Percentiles rank a stretch among this genome's conserved stretches.
Evolutionary conservation across 2,797 vertebrate genomes (phyloP).

Genomic region (Chiloscyllium punctatum): DNA sequence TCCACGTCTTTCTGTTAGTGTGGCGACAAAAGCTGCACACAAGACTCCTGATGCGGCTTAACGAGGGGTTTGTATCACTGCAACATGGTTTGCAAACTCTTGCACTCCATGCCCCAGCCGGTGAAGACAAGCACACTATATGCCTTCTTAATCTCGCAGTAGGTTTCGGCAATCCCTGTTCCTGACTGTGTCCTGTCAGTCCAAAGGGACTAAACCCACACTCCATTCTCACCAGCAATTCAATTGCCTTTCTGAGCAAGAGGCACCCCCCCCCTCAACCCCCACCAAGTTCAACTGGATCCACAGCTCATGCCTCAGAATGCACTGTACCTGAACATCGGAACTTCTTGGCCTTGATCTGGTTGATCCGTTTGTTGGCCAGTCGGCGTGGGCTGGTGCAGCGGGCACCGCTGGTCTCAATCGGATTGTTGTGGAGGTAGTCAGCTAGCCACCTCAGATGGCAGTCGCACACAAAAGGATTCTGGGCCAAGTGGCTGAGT

Average conservation of each 20-base stretch:
- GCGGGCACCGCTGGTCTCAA: conserved; percentile 98
- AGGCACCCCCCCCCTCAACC: no score
- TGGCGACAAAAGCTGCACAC: no score
- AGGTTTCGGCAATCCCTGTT: background rate
- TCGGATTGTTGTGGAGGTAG: conserved; percentile 96
- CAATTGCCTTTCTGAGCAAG: no score
- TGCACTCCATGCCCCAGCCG: no score
- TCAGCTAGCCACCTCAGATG: conserved; percentile 98
- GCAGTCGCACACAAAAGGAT: conserved; percentile 99
- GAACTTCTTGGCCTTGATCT: conserved; percentile 99
- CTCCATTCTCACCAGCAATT: background rate
- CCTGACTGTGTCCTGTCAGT: background rate
- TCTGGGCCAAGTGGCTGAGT: conserved; percentile 91
- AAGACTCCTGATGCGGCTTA: no score
- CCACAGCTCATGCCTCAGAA: conserved; percentile 51
- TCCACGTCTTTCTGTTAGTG: no score
- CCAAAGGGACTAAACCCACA: no score
- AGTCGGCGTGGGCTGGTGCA: conserved; percentile 91
- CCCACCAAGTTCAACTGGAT: conserved; percentile 42
- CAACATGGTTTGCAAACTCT: no score
- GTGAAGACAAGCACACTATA: no score
- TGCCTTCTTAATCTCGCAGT: background rate
- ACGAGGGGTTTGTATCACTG: no score
- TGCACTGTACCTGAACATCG: conserved; percentile 91
- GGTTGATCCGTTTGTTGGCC: conserved; percentile 97